Evolutionary conservation across 2,113 vertebrate genomes (phyloP).

Genomic region (Bambusicola thoracicus): DNA sequence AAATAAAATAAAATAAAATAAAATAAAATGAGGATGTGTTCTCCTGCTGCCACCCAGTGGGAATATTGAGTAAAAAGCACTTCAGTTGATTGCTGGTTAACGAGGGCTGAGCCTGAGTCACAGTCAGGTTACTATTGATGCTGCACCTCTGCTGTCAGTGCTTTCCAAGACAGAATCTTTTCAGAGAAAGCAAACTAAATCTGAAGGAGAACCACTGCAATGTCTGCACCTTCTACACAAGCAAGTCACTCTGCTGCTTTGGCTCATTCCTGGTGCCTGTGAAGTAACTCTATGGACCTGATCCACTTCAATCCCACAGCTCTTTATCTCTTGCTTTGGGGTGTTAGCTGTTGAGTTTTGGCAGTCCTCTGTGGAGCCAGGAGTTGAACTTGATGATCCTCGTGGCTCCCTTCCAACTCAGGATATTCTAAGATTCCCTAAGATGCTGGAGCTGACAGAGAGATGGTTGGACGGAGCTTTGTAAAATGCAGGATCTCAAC

Average conservation of each 20-base stretch:
- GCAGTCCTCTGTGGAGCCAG: not conserved
- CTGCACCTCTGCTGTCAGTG: not conserved
- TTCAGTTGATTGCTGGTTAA: not conserved
- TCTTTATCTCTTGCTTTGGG: not conserved
- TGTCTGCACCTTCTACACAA: not conserved
- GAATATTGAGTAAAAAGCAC: not conserved
- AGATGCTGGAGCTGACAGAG: not conserved
- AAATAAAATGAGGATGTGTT: not conserved
- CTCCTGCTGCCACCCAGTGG: conserved; percentile 68
- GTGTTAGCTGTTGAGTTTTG: too few species aligned
- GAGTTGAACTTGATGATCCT: not conserved
- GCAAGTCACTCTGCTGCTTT: not conserved
- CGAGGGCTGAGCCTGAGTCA: not conserved
- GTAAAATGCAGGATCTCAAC: not conserved
- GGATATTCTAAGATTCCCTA: not conserved
- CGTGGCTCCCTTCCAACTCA: not conserved
- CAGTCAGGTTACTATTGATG: not conserved
- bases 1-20: too few species aligned
- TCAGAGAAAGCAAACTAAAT: not conserved
- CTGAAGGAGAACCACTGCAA: not conserved
- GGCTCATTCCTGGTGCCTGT: not conserved
- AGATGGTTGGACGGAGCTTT: not conserved
- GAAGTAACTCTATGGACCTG: not conserved
- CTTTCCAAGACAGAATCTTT: not conserved
- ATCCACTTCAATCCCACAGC: rapidly evolving